Conservation (phyloP, 2,888 invertebrate species). For the Timema cristinae region DNA sequence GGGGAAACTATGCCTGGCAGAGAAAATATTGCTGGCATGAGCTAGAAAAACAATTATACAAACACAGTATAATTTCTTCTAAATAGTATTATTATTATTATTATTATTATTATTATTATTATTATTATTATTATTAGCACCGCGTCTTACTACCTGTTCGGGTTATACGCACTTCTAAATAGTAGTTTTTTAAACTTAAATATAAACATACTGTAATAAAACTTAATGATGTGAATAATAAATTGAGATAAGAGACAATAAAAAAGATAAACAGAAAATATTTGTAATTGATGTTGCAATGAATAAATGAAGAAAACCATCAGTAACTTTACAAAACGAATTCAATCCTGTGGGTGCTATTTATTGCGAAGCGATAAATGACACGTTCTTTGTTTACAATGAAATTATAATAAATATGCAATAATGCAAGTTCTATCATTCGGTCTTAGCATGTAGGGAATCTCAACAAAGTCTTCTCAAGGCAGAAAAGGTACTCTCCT, state of each 20-base stretch:
- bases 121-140: no score
- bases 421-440: background rate
- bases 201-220: no score
- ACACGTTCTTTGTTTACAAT: background rate
- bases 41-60: no score
- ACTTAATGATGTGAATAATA: no score
- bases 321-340: background rate
- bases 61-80: no score
- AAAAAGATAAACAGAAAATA: background rate
- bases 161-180: no score
- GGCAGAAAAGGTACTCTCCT: background rate
- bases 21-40: no score
- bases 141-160: no score
- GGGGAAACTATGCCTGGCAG: no score
- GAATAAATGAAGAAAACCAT: background rate
- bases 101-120: no score
- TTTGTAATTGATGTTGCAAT: background rate
- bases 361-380: background rate
- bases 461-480: conserved; percentile 5
- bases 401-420: background rate
- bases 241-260: background rate
- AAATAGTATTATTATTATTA: no score
- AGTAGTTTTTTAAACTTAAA: no score
- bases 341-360: conserved; percentile 8
- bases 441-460: background rate